Conservation (phyloP, 2,888 invertebrate genomes). For the Latrodectus hesperus region DNA sequence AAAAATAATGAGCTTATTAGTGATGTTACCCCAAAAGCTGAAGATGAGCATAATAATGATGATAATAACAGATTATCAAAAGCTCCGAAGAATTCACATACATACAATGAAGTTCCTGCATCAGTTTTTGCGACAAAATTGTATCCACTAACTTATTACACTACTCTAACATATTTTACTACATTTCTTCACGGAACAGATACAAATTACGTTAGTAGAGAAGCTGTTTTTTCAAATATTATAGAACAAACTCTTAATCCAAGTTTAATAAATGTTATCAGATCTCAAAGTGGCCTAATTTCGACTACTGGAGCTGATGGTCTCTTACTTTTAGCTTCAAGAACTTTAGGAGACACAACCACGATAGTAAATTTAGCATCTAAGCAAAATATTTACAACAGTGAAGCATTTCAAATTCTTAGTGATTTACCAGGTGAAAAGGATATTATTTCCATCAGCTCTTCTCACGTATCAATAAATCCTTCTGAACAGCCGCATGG, state of each 20-base stretch:
- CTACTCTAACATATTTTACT: conserved; percentile 71
- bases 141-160: conserved; percentile 71
- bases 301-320: conserved; percentile 18
- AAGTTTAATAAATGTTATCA: conserved; percentile 48
- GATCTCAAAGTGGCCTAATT: conserved; percentile 56
- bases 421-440: neutral
- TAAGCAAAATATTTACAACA: conserved; percentile 69
- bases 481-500: neutral
- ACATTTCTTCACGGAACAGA: conserved; percentile 71
- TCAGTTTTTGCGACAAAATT: conserved; percentile 36
- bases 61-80: conserved; percentile 24
- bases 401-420: conserved; percentile 63
- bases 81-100: neutral
- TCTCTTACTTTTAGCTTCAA: conserved; percentile 57
- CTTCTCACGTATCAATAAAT: neutral
- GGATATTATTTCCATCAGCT: neutral
- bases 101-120: neutral
- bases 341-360: conserved; percentile 64
- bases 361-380: conserved; percentile 72
- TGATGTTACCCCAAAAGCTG: conserved; percentile 22
- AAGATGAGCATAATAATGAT: conserved; percentile 45
- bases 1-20: conserved; percentile 29
- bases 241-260: conserved; percentile 68
- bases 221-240: conserved; percentile 69
- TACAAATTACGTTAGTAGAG: conserved; percentile 70